Conservation (phyloP, 2,888 invertebrate genomes). For the Andrena fulva region DNA sequence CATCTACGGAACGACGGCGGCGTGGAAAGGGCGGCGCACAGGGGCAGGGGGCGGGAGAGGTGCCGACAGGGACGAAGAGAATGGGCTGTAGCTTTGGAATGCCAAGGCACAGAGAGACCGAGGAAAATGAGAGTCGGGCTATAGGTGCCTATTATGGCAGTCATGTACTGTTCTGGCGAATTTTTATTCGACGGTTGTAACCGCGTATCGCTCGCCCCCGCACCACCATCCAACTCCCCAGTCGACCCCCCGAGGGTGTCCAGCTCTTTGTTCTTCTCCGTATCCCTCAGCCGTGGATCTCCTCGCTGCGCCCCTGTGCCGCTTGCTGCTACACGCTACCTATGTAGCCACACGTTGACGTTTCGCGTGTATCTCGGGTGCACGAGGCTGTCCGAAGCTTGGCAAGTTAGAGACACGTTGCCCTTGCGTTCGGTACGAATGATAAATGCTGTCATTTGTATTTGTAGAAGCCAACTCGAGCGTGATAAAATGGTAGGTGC, state of each 20-base stretch:
- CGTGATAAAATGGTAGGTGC: too few relatives aligned
- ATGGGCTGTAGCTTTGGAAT: constrained; percentile 68
- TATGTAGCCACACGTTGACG: constrained; percentile 57
- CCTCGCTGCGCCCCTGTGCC: constrained; percentile 60
- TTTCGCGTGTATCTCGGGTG: constrained; percentile 48
- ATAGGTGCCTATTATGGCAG: constrained; percentile 77
- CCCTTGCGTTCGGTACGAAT: background rate
- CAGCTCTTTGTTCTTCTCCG: constrained; percentile 79
- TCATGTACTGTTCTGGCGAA: constrained; percentile 78
- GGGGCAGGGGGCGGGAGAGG: constrained; percentile 39
- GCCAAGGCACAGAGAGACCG: constrained; percentile 72
- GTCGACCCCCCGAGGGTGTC: constrained; percentile 69
- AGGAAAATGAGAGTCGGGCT: constrained; percentile 76
- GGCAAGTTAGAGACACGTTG: background rate
- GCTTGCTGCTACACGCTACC: constrained; percentile 56
- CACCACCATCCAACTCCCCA: constrained; percentile 32
- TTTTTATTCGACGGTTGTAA: constrained; percentile 81
- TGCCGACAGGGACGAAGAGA: constrained; percentile 56
- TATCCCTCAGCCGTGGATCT: constrained; percentile 67
- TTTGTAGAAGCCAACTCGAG: too few relatives aligned
- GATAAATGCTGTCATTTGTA: too few relatives aligned
- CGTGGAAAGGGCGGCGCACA: constrained; percentile 37
- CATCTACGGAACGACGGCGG: constrained; percentile 49
- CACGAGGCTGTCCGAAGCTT: constrained; percentile 11
- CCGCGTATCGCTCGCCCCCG: constrained; percentile 70